A percentile compares a stretch with the other conserved stretches of the same genome.
phyloP scores from a whole-genome alignment of 2,113 vertebrate genomes.

The Cephalopholis sonnerati region DNA sequence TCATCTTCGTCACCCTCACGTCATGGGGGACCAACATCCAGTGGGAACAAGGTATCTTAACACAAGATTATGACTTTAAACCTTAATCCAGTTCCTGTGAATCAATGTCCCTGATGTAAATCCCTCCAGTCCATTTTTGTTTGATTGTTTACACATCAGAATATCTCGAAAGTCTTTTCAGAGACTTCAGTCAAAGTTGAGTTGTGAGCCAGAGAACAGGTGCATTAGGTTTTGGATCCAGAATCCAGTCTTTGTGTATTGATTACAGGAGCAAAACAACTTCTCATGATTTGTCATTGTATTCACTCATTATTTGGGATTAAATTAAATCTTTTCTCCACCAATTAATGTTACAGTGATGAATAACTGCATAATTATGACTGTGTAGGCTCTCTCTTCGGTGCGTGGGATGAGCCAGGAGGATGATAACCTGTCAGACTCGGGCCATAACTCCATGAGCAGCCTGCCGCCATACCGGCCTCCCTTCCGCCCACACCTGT shows the following conservation, averaged over 20 bases:
- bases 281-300: neutral
- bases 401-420: slow-evolving; percentile 86
- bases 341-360: slow-evolving; percentile 14
- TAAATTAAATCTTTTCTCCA: slow-evolving; percentile 7
- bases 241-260: neutral
- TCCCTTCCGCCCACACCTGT: slow-evolving; percentile 88
- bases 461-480: slow-evolving; percentile 91
- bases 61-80: neutral
- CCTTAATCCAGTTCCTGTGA: neutral
- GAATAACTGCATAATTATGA: slow-evolving; percentile 32
- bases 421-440: slow-evolving; percentile 89
- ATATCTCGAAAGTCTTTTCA: neutral
- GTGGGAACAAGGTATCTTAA: slow-evolving; percentile 70
- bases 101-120: neutral
- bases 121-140: neutral
- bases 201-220: neutral
- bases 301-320: slow-evolving; percentile 8
- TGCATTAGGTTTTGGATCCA: neutral
- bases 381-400: slow-evolving; percentile 75
- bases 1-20: slow-evolving; percentile 88
- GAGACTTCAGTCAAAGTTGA: neutral
- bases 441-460: slow-evolving; percentile 93
- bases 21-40: slow-evolving; percentile 74
- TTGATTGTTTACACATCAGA: neutral
- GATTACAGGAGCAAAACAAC: slow-evolving; percentile 4